Conservation (phyloP, 2,113 vertebrate species). For the Alethe diademata region DNA sequence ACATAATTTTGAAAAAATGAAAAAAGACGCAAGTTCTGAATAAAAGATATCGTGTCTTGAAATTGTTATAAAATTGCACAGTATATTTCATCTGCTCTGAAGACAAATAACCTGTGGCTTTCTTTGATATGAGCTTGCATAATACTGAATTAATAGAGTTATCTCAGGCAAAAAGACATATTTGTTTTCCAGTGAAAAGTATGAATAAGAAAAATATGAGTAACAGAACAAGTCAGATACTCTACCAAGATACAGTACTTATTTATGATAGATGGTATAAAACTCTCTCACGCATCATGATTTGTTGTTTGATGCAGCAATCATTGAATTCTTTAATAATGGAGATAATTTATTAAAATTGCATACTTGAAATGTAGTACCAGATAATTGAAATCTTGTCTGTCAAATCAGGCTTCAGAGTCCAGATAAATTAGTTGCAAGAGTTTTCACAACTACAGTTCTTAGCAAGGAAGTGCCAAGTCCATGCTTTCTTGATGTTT, state of each 20-base stretch:
- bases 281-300: neutral
- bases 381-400: neutral
- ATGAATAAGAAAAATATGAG: neutral
- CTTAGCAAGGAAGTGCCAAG: neutral
- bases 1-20: neutral
- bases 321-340: neutral
- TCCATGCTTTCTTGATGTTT: neutral
- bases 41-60: neutral
- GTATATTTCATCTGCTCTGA: neutral
- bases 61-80: neutral
- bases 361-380: neutral
- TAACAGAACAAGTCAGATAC: neutral
- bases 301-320: neutral
- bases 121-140: neutral
- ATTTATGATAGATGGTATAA: neutral
- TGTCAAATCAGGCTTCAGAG: neutral
- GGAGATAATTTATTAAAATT: neutral
- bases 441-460: neutral
- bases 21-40: neutral
- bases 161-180: neutral
- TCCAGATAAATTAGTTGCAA: neutral
- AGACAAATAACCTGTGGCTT: conserved; percentile 9
- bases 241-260: neutral
- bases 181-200: neutral
- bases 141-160: neutral